These are phyloP conservation scores for Rhincodon typus DNA, from an alignment of 2,797 vertebrate species.

Conservation along the genomic window DNA sequence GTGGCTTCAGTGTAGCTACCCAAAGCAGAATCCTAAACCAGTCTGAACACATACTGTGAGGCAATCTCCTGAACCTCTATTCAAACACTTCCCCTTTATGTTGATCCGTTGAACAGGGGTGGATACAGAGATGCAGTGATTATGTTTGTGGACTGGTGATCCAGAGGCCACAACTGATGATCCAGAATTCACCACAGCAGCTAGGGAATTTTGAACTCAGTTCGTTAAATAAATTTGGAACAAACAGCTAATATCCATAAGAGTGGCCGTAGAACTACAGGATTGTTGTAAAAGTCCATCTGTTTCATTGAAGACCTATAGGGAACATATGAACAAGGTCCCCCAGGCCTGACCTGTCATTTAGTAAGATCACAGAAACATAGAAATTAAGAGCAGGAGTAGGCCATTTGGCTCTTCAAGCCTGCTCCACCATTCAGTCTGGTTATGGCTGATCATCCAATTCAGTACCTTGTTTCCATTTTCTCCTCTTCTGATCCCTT, in stretches of 20 bases:
- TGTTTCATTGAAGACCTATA: background rate
- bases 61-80: background rate
- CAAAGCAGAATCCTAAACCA: background rate
- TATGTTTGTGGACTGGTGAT: background rate
- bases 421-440: too few species aligned
- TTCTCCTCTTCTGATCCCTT: too few species aligned
- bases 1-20: background rate
- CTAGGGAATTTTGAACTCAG: background rate
- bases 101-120: background rate
- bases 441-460: too few species aligned
- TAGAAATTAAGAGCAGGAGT: too few species aligned
- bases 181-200: background rate
- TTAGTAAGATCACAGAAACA: too few species aligned
- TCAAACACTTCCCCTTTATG: background rate
- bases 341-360: too few species aligned
- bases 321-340: background rate
- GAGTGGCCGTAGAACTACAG: background rate
- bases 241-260: background rate
- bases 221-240: background rate
- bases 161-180: background rate
- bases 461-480: too few species aligned
- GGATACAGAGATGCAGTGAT: background rate
- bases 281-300: background rate
- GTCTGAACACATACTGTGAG: background rate
- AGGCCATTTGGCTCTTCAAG: too few species aligned